These are phyloP conservation scores for Alaudala cheleensis DNA, from an alignment of 2,113 vertebrate genomes.

Conservation along the genomic window DNA sequence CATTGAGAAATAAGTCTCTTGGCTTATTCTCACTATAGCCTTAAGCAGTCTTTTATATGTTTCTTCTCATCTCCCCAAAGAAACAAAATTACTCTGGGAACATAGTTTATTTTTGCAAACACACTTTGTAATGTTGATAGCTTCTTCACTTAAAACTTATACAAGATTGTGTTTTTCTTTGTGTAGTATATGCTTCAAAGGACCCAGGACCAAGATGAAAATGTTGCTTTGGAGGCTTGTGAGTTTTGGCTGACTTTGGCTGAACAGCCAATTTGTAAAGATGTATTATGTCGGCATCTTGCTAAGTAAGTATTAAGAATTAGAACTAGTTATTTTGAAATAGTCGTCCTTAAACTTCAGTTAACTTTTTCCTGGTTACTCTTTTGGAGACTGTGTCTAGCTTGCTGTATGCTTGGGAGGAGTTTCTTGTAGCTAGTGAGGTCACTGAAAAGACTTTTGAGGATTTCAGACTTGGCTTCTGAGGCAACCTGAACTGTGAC, in stretches of 20 bases:
- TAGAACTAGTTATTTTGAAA: not conserved
- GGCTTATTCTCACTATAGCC: not conserved
- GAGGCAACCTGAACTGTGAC: not conserved
- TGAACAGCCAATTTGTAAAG: conserved; percentile 96
- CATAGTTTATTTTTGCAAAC: not conserved
- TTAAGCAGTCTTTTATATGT: not conserved
- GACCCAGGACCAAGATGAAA: conserved; percentile 96
- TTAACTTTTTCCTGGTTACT: not conserved
- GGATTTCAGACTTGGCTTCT: not conserved
- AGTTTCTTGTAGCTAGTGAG: not conserved
- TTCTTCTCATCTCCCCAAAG: not conserved
- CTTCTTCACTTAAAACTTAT: not conserved
- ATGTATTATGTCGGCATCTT: conserved; percentile 90
- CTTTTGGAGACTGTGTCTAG: not conserved
- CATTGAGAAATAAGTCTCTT: not conserved
- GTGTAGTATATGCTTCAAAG: conserved; percentile 93
- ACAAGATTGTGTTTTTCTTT: not conserved
- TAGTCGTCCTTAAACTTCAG: not conserved
- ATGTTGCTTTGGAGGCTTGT: conserved; percentile 93
- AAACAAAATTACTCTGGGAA: not conserved
- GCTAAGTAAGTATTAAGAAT: conserved; percentile 79
- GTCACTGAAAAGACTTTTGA: not conserved
- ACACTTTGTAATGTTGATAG: not conserved
- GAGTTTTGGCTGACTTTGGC: conserved; percentile 97
- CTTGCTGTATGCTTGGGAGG: not conserved